Conservation (phyloP, 2,888 invertebrate species). For the Drosophila emarginata region DNA sequence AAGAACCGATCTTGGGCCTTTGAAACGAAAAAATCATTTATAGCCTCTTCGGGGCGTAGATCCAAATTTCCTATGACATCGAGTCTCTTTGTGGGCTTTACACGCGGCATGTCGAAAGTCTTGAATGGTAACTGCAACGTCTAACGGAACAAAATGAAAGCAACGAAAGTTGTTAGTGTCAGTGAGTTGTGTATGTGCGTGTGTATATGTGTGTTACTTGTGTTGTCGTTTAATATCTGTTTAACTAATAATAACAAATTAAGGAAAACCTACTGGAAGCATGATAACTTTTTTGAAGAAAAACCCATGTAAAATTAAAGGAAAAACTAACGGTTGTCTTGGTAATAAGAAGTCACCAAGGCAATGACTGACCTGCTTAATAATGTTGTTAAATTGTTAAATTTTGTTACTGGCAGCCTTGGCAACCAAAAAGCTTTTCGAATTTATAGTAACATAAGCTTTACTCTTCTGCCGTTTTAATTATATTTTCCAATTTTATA, state of each 20-base stretch:
- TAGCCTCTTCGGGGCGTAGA: conserved; percentile 79
- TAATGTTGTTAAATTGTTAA: neutral
- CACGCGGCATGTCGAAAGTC: conserved; percentile 77
- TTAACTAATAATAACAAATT: conserved; percentile 28
- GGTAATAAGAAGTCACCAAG: conserved; percentile 14
- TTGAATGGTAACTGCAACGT: conserved; percentile 21
- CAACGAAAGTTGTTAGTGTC: neutral
- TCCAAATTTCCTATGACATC: conserved; percentile 81
- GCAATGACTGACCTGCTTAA: conserved; percentile 5
- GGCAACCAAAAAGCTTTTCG: neutral
- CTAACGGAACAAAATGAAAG: neutral
- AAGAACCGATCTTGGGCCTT: conserved; percentile 74
- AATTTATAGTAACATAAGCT: neutral
- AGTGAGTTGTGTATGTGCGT: neutral
- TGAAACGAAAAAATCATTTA: conserved; percentile 78
- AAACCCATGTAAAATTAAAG: neutral
- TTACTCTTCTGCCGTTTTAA: too few species aligned
- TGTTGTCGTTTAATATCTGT: conserved; percentile 15
- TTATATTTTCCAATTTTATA: too few species aligned
- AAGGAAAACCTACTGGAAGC: conserved; percentile 36
- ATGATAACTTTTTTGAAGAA: conserved; percentile 24
- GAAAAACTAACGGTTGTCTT: conserved; percentile 32
- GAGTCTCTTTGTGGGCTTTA: conserved; percentile 78
- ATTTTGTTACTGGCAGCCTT: neutral
- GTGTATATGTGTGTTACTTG: neutral